Conservation (phyloP, 1,140 invertebrate species). For the Plutomurus gul region DNA sequence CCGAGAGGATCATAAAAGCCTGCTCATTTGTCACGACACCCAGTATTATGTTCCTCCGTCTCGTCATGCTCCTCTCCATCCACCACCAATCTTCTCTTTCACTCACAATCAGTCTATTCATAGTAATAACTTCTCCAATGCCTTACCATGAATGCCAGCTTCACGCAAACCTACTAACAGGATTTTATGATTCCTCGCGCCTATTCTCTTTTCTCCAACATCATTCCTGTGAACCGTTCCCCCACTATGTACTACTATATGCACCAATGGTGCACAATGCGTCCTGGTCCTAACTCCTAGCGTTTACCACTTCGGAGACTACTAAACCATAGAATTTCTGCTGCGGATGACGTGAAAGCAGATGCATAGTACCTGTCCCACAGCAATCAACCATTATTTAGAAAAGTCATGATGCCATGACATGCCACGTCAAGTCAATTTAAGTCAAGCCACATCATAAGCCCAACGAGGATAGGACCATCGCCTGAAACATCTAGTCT, state of each 20-base stretch:
- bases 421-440: background rate
- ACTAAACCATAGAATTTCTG: background rate
- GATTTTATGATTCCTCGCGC: too few relatives aligned
- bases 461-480: background rate
- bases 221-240: too few relatives aligned
- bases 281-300: too few relatives aligned
- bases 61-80: background rate
- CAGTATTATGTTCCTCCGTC: background rate
- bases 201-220: too few relatives aligned
- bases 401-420: background rate
- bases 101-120: background rate
- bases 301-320: background rate
- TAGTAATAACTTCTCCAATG: too few relatives aligned
- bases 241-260: too few relatives aligned
- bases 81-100: background rate
- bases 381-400: too few relatives aligned
- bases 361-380: background rate
- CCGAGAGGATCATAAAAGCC: constrained; percentile 3
- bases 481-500: background rate
- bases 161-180: too few relatives aligned
- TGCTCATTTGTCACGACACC: constrained; percentile 3
- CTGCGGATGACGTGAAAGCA: background rate
- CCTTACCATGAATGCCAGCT: too few relatives aligned
- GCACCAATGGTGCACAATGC: too few relatives aligned
- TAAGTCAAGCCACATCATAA: constrained; percentile 10